Evolutionary conservation across 2,888 invertebrate genomes (phyloP).

Genomic region (Didymodactylos carnosus): DNA sequence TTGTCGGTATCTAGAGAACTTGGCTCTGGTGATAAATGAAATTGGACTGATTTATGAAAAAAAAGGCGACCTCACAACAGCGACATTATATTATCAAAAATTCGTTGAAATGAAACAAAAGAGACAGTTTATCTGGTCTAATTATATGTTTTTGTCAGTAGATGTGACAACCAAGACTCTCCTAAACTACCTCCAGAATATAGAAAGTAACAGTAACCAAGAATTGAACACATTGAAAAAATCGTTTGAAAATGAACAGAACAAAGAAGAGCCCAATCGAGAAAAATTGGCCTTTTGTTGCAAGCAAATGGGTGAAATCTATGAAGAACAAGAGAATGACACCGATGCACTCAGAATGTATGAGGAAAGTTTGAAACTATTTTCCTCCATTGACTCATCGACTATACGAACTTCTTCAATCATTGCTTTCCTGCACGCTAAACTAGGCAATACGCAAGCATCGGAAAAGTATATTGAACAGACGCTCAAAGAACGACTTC

Average conservation of each 20-base stretch:
- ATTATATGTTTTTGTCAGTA: not conserved
- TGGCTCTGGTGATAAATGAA: not conserved
- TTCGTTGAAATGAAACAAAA: not conserved
- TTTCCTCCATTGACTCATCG: not conserved
- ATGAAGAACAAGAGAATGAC: not conserved
- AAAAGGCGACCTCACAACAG: not conserved
- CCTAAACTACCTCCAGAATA: not conserved
- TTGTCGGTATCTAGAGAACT: not conserved
- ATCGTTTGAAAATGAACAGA: not conserved
- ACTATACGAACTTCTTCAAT: not conserved
- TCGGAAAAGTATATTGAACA: not conserved
- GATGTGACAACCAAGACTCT: not conserved
- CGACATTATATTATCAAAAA: not conserved
- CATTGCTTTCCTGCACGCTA: not conserved
- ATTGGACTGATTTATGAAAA: not conserved
- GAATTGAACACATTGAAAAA: not conserved
- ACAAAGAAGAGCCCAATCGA: not conserved
- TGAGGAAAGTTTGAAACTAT: not conserved
- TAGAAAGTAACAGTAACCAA: not conserved
- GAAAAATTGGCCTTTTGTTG: not conserved
- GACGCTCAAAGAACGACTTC: not conserved
- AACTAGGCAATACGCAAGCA: not conserved
- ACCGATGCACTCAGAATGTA: not conserved
- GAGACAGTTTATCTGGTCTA: not conserved
- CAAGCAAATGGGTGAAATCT: not conserved